phyloP scores from a whole-genome alignment of 2,113 vertebrate species.

The Cacatua alba region DNA sequence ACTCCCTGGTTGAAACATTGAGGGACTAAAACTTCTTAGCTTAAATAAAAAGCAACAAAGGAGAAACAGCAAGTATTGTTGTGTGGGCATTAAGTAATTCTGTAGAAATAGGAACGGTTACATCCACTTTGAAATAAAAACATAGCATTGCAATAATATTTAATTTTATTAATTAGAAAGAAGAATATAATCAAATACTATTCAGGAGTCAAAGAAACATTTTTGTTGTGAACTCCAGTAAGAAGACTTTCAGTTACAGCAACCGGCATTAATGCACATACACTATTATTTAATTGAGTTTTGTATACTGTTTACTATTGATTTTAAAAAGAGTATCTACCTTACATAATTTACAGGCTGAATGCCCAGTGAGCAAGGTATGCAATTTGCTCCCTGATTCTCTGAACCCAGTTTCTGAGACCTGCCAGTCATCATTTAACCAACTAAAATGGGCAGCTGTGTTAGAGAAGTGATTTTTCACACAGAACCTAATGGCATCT shows the following conservation, averaged over 20 bases:
- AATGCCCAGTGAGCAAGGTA: neutral
- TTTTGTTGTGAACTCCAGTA: neutral
- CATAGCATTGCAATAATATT: neutral
- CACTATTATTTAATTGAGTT: neutral
- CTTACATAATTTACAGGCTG: constrained; percentile 30
- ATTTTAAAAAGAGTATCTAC: constrained; percentile 10
- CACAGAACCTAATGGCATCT: constrained; percentile 39
- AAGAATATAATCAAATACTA: neutral
- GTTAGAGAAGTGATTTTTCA: constrained; percentile 50
- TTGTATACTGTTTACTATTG: constrained; percentile 12
- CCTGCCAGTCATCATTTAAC: constrained; percentile 62
- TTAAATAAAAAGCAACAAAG: constrained; percentile 12
- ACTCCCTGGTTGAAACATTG: neutral
- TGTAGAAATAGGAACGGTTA: neutral
- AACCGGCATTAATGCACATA: neutral
- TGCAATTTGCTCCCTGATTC: constrained; percentile 6
- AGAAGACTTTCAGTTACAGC: neutral
- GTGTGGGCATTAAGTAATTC: neutral
- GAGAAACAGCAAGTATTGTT: neutral
- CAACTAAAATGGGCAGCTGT: constrained; percentile 11
- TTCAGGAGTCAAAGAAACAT: neutral
- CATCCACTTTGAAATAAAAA: neutral
- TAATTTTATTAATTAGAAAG: neutral
- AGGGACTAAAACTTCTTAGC: neutral
- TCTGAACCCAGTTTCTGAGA: constrained; percentile 33